Evolutionary conservation across 2,888 invertebrate genomes (phyloP).

Genomic region (Brenthis hecate): DNA sequence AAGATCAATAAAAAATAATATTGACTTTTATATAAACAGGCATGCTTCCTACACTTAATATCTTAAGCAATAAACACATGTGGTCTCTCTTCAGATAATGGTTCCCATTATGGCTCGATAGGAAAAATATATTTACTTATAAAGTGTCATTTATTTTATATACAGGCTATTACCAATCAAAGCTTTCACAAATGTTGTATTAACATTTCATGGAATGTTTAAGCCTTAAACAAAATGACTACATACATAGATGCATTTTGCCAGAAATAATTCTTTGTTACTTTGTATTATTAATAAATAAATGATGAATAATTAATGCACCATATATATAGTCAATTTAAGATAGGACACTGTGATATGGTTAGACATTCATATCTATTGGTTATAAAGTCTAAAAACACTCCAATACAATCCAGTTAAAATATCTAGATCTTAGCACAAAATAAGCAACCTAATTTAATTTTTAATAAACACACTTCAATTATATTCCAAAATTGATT

Average conservation of each 20-base stretch:
- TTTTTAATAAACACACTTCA: neutral
- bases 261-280: constrained; percentile 25
- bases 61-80: constrained; percentile 18
- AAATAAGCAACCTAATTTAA: constrained; percentile 37
- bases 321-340: constrained; percentile 65
- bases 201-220: constrained; percentile 78
- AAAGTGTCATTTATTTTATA: constrained; percentile 41
- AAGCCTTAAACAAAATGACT: constrained; percentile 69
- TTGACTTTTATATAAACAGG: constrained; percentile 16
- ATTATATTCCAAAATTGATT: too few relatives aligned
- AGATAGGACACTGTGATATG: constrained; percentile 60
- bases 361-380: constrained; percentile 59
- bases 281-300: constrained; percentile 24
- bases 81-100: constrained; percentile 3
- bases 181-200: constrained; percentile 65
- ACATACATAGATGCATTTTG: constrained; percentile 58
- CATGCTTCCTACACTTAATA: constrained; percentile 13
- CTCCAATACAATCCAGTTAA: constrained; percentile 65
- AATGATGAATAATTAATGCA: constrained; percentile 41
- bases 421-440: constrained; percentile 67
- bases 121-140: constrained; percentile 31
- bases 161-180: constrained; percentile 63
- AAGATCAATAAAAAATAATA: constrained; percentile 17
- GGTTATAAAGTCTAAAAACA: constrained; percentile 68
- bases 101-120: constrained; percentile 16